Conservation (phyloP, 2,888 invertebrate genomes). For the Sthenelais limicola region DNA sequence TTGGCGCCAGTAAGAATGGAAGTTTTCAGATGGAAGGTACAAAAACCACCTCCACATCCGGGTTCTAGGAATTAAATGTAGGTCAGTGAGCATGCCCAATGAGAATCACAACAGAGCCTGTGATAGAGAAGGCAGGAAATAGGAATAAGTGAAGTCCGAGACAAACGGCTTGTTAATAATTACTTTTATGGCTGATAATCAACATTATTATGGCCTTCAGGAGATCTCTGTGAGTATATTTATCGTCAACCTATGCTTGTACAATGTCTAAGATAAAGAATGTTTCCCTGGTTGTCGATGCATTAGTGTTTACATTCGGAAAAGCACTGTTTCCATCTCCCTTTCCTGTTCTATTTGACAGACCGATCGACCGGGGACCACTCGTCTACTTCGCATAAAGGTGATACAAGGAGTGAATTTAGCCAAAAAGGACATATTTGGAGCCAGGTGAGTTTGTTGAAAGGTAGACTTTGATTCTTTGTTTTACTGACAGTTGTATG, state of each 20-base stretch:
- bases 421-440: conserved; percentile 99
- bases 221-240: conserved; percentile 53
- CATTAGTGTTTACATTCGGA: conserved; percentile 24
- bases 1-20: no score
- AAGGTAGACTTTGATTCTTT: not conserved
- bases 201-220: conserved; percentile 56
- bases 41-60: conserved; percentile 12
- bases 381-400: conserved; percentile 61
- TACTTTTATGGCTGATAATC: conserved; percentile 51
- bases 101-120: conserved; percentile 30
- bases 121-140: conserved; percentile 16
- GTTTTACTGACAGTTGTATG: not conserved
- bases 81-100: conserved; percentile 25
- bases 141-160: conserved; percentile 16
- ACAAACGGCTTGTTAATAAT: no score
- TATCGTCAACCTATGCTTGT: not conserved
- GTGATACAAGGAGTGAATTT: conserved; percentile 77
- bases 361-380: conserved; percentile 58
- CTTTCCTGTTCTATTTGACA: conserved; percentile 1
- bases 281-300: not conserved
- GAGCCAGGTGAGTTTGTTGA: conserved; percentile 82
- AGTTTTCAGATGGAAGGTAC: conserved; percentile 15
- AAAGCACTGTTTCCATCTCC: not conserved
- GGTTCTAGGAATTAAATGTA: conserved; percentile 5
- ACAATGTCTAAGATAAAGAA: not conserved